These are phyloP conservation scores for Pholis gunnellus DNA, from an alignment of 2,113 vertebrate genomes.

Conservation along the genomic window DNA sequence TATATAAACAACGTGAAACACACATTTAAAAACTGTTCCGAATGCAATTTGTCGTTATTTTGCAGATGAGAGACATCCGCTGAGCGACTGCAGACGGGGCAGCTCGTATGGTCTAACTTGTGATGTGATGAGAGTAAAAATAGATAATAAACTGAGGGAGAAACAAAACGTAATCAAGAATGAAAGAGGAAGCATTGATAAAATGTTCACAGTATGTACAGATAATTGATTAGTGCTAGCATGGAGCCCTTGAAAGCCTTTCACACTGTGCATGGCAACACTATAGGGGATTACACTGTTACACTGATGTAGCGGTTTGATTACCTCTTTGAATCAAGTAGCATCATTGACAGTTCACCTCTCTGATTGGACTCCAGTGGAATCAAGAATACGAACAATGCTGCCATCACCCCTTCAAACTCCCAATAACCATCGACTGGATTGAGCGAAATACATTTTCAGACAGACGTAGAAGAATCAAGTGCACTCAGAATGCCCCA, in stretches of 20 bases:
- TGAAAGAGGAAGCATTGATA: conserved; percentile 10
- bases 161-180: conserved; percentile 26
- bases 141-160: conserved; percentile 28
- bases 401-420: neutral
- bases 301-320: conserved; percentile 25
- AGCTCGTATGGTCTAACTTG: neutral
- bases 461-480: conserved; percentile 12
- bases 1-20: conserved; percentile 30
- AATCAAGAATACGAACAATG: neutral
- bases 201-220: conserved; percentile 25
- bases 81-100: neutral
- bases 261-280: neutral
- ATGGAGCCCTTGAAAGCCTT: neutral
- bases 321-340: conserved; percentile 31
- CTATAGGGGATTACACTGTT: neutral
- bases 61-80: neutral
- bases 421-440: conserved; percentile 20
- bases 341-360: conserved; percentile 25
- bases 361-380: conserved; percentile 29
- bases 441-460: neutral
- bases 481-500: conserved; percentile 2
- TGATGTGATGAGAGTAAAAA: conserved; percentile 20
- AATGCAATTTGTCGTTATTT: conserved; percentile 36
- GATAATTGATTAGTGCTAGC: conserved; percentile 25
- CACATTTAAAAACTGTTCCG: conserved; percentile 28